Base-by-base conservation (phyloP, 2,888 invertebrate genomes). In the Fragum whitleyi region DNA sequence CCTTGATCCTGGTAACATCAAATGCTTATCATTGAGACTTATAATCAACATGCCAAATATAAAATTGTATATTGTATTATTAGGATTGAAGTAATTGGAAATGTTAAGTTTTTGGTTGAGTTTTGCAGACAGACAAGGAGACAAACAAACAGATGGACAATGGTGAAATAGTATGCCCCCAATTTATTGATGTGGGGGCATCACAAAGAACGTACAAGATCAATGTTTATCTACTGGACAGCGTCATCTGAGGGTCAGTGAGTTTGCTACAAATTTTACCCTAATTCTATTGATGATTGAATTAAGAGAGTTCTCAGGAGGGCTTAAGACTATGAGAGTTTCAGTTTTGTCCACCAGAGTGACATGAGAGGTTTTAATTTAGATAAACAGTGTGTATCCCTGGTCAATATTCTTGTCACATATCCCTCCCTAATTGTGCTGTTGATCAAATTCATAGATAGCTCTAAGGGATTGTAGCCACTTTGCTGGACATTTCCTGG, bases 291-390 rank as follows among this genome's bases (percentile, higher is more conserved):
- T 47, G 47, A 47, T 47, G n/a, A 47, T 19, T 47, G 47, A 47
- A 47, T 47, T 47, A 47, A 47, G 47, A 47, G n/a, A 47, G 5
- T 2, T 5, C 47, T 47, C 47, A 9, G 47, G 2, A n/a, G 47
- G 47, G 47, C 47, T 47, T 47, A 47, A n/a, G 47, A 14, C 14
- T 3, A 47, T 47, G 47, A 19, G 7, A 47, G n/a, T 3, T 14
- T 47, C 2, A 36, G 14, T 47, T 47, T n/a, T 9, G 47, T 9
- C n/a, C 47, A 9, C 2, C 2, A 14, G 47, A 2, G 7, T 47
- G 47, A 47, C 47, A 47, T 47, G 47, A 47, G 47, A 47, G n/a
- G 47, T 47, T 47, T 47, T 47, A 47, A 47, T 47, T 47, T 47
- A 47, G 47, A 47, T 47, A 47, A 47, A 47, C 47, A 47, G 47